A percentile compares a stretch with the other conserved stretches of the same genome.
Conservation (phyloP, 2,797 vertebrate species). For the Oreochromis grahami region DNA sequence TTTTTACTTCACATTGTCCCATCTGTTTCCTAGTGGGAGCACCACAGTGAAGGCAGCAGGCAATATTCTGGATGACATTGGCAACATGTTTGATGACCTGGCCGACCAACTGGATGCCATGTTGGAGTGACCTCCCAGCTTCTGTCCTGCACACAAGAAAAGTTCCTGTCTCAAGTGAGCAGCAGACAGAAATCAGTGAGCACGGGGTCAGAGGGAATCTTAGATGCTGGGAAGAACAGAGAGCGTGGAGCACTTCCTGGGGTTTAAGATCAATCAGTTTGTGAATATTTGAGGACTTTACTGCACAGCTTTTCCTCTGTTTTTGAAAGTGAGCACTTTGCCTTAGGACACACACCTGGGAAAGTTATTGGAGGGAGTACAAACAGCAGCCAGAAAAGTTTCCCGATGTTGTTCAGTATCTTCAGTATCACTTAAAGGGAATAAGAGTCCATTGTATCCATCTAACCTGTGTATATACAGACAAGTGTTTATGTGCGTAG, state of each 20-base stretch:
- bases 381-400: neutral
- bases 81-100: conserved; percentile 95
- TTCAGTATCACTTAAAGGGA: conserved; percentile 24
- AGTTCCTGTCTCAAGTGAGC: neutral
- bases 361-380: conserved; percentile 2
- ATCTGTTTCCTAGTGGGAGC: conserved; percentile 10
- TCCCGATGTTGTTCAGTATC: neutral
- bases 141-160: neutral
- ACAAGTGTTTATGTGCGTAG: conserved; percentile 18
- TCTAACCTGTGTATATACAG: conserved; percentile 20
- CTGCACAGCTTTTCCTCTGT: neutral
- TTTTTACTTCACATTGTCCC: neutral
- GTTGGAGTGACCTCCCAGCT: conserved; percentile 76
- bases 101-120: conserved; percentile 94
- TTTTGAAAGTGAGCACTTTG: conserved; percentile 43
- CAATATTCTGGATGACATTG: conserved; percentile 95
- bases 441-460: conserved; percentile 24
- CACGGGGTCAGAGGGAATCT: neutral
- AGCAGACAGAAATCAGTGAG: neutral
- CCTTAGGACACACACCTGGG: conserved; percentile 44
- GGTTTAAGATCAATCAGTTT: neutral
- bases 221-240: neutral
- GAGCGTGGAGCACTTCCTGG: neutral
- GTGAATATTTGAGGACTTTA: conserved; percentile 17
- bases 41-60: conserved; percentile 74